These are phyloP conservation scores for Tetramorium bicarinatum DNA, from an alignment of 2,888 invertebrate genomes.

Conservation along the genomic window DNA sequence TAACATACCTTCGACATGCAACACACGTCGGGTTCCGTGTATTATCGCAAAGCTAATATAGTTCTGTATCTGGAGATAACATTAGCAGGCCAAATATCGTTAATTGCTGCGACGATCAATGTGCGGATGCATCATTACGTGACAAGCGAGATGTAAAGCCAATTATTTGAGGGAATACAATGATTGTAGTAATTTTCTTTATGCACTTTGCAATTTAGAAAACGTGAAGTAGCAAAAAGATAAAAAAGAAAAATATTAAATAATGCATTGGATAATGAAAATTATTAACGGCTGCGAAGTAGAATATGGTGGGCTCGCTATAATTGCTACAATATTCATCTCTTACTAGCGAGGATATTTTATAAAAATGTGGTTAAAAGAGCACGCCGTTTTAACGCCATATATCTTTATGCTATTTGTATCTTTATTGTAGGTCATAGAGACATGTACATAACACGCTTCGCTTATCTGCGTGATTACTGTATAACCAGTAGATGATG, in stretches of 20 bases:
- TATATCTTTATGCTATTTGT: neutral
- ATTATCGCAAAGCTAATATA: neutral
- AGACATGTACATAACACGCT: neutral
- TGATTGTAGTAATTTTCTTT: neutral
- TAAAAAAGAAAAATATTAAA: neutral
- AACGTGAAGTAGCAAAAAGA: neutral
- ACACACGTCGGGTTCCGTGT: neutral
- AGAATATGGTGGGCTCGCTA: neutral
- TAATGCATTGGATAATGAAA: neutral
- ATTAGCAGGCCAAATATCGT: neutral
- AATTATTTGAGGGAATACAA: neutral
- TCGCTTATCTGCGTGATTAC: neutral
- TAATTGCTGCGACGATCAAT: too few species aligned
- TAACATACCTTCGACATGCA: neutral
- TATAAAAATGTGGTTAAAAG: neutral
- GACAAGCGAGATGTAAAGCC: neutral
- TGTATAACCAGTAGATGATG: neutral
- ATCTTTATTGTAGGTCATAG: neutral
- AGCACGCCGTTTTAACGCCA: neutral
- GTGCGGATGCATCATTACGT: neutral
- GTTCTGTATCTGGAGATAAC: neutral
- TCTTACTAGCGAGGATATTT: neutral
- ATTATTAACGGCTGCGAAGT: neutral
- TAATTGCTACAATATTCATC: neutral
- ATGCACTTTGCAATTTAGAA: neutral